Evolutionary conservation across 2,888 invertebrate species (phyloP), one percentile per base, ranked within the genome.

Genomic region (Archaeoteleia sp.): DNA sequence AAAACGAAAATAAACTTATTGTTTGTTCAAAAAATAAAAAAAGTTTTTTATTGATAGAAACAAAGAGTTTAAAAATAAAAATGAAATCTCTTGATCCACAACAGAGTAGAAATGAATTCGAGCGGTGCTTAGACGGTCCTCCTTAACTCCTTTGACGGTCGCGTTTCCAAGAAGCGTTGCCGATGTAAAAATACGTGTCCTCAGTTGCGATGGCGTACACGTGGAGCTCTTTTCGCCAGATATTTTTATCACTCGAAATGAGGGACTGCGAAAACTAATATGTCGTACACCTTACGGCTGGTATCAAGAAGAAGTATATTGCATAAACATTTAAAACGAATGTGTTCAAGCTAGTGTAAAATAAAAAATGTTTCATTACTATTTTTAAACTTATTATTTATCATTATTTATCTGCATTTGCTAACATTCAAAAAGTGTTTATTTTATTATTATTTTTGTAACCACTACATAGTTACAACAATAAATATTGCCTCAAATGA

Each of bases 131-230:
- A 67, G 63, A 63, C 71, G 71, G 74, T 55, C 73, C 74, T 71
- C 46, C 73, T 74, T 73, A 74, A 74, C 70, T 76, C 77, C 76
- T 82, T 82, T 81, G 78, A 77, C 75, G 78, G 61, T 70, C 68
- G 67, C 42, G 71, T 67, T 82, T 82, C 82, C 70, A 51, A 71
- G 82, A 81, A 81, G 72, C 72, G 72, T 75, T 72, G 71, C 57
- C 69, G 74, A 75, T 71, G 75, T 82, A 80, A 78, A 82, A 82
- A 81, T 81, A 81, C 73, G 71, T 72, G 34, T 58, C 68, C 61
- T 54, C 62, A 34, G 53, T 62, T 45, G 46, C 67, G 55, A 54
- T 39, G 55, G 30, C 27, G 12, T 55, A 46, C 57, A 67, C 49
- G 45, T 55, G 55, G 51, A 60, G 39, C 58, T 55, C 34, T 53